A percentile compares a stretch with the other conserved stretches of the same genome.
Conservation (phyloP, 2,113 vertebrate genomes). For the Ophiodon elongatus region DNA sequence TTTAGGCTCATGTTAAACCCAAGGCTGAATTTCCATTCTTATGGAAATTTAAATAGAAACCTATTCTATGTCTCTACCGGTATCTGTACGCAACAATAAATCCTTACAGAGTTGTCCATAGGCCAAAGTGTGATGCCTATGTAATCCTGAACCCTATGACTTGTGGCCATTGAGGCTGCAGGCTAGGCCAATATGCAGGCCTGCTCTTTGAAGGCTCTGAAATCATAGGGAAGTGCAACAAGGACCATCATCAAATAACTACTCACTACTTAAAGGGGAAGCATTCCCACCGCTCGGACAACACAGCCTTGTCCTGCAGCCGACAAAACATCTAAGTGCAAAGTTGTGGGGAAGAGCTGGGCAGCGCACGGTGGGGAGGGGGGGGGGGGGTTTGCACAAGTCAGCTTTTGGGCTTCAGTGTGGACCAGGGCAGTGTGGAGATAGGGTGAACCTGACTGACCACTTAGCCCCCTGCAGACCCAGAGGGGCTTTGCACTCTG, state of each 20-base stretch:
- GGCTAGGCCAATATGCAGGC: slow-evolving; percentile 62
- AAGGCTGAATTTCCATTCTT: not conserved
- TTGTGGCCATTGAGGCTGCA: slow-evolving; percentile 67
- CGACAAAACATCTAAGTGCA: slow-evolving; percentile 73
- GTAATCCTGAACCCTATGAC: slow-evolving; percentile 66
- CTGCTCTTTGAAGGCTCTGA: slow-evolving; percentile 85
- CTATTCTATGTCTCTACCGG: not conserved
- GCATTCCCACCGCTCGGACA: slow-evolving; percentile 79
- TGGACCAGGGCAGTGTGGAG: slow-evolving; percentile 84
- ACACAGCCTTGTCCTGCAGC: slow-evolving; percentile 70
- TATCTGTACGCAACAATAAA: not conserved
- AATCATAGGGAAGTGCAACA: slow-evolving; percentile 87
- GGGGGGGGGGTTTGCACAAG: slow-evolving; percentile 47
- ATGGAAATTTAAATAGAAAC: too few relatives aligned
- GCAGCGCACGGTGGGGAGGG: not conserved
- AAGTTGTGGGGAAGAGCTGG: slow-evolving; percentile 60
- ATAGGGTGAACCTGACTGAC: slow-evolving; percentile 78
- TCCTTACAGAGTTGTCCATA: not conserved
- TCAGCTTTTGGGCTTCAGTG: slow-evolving; percentile 80
- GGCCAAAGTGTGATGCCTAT: slow-evolving; percentile 53
- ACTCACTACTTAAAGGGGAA: slow-evolving; percentile 82
- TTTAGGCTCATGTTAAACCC: not conserved
- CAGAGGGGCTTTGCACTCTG: slow-evolving; percentile 22
- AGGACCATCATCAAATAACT: slow-evolving; percentile 85
- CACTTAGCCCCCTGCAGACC: slow-evolving; percentile 47